Evolutionary conservation across 1,140 invertebrate species (phyloP), one percentile per base, ranked within the genome.

Genomic region (Hypsibius dujardini): DNA sequence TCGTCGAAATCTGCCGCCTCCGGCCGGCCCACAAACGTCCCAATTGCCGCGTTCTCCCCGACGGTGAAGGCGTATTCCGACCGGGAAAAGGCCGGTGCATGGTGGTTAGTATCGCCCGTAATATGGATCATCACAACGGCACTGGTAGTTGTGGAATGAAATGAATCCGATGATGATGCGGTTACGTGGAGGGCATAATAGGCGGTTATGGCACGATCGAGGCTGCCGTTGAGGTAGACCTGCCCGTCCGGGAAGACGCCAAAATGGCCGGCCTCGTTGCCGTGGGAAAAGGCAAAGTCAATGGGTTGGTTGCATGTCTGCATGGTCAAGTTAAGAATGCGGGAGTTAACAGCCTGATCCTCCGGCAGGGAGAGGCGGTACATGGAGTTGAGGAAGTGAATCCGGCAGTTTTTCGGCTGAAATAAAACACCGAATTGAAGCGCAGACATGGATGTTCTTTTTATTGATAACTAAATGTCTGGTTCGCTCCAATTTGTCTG

Each of bases 31-130:
- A 97, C 90, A 1, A 87, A 87, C 0, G 87, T 87, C 1, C 90
- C 89, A 0, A 92, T 79, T 0, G 88, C 86, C 76, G 92, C 89
- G 79, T 92, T 92, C 82, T 95, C 92, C 1, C 88, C 88, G 1
- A 97, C 87, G 72, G 89, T 88, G 0, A 90, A 89, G 81, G 92
- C 88, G 78, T 92, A 92, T 75, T 88, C 90, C 0, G 86, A 78
- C 0, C 88, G 87, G 2, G 85, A 88, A 76, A 96, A 95, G 46
- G 85, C 84, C 0, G 93, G 93, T 1, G 84, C 82, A 75, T 87
- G 83, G 42, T 81, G 80, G 78, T 96, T 97, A 77, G 92, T 87
- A 0, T 88, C 90, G 0, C 90, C 90, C 0, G 95, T 84, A 2
- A 89, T 84, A 42, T 96, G 82, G 0, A 82, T 86, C 1, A 94